A percentile compares a stretch with the other conserved stretches of the same genome.
Evolutionary conservation across 2,797 vertebrate species (phyloP).

Genomic region (Lepilemur septentrionalis): DNA sequence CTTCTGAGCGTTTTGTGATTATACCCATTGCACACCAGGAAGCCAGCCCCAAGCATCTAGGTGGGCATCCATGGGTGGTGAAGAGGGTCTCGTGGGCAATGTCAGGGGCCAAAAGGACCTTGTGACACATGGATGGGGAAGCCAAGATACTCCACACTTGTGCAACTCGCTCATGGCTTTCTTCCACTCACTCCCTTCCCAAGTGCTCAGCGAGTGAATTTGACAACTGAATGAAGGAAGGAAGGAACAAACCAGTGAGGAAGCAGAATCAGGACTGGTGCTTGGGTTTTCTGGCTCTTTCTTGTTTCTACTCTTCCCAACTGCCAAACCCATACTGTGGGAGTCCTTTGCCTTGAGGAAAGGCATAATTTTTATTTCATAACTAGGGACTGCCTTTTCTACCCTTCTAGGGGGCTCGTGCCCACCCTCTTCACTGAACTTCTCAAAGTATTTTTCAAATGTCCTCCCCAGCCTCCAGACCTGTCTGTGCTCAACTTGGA

Average conservation of each 20-base stretch:
- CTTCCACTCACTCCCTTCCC: neutral
- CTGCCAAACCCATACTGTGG: neutral
- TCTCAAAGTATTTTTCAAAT: neutral
- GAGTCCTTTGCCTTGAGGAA: neutral
- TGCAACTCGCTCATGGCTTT: neutral
- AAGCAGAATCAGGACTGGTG: neutral
- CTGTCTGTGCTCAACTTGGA: neutral
- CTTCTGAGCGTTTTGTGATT: neutral
- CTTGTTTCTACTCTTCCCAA: neutral
- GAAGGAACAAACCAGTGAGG: neutral
- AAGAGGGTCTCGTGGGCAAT: neutral
- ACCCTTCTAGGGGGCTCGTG: neutral
- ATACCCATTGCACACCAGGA: neutral
- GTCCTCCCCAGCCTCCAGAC: neutral
- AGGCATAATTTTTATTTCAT: neutral
- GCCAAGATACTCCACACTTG: neutral
- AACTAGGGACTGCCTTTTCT: neutral
- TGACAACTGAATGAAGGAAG: neutral
- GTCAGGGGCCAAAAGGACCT: neutral
- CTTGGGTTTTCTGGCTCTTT: neutral
- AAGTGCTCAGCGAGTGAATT: neutral
- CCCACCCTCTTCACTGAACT: neutral
- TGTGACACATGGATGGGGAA: neutral
- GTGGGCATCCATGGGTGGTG: fast-evolving
- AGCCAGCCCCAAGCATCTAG: neutral